Base-by-base conservation (phyloP, 2,888 invertebrate genomes). In the Autographa gamma region DNA sequence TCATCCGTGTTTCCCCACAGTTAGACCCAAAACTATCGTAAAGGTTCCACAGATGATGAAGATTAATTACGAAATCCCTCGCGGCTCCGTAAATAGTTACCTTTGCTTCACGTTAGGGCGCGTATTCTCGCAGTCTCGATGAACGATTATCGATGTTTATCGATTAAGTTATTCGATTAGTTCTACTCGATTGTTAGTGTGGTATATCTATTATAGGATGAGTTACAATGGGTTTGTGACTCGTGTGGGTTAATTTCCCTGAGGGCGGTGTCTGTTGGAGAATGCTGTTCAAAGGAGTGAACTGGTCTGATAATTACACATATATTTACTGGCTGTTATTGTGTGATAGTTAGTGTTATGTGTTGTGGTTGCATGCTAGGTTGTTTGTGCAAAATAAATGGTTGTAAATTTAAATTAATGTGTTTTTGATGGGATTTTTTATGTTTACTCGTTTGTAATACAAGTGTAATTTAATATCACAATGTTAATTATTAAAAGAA, bases 41-140 rank as follows among this genome's bases (percentile, higher is more conserved):
- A 78, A 74, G 73, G 71, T 76, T 69, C 69, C 65, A 71, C 73
- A 70, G 68, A 82, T 85, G 86, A 89, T 85, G 83, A 85, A 88
- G 89, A 89, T 89, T 86, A 89, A 89, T 89, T 86, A 84, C 25
- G 59, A 69, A 67, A 66, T 73, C 77, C 81, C 80, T 74, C 71
- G 67, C 58, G 76, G 76, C 66, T 66, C 76, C 68, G 73, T 76
- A 63, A 80, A 81, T 81, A 78, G 82, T 80, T 84, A 84, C 84
- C 80, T 82, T 82, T 80, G 78, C 77, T 68, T 75, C 58, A 13
- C 76, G 71, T 74, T 67, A 54, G 4, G 67, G 60, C 66, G 62
- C 76, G 60, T 69, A 69, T 59, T 75, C 71, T 74, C 59, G 72
- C 79, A 71, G 81, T 84, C 66, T 75, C 69, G 74, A 79, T 84